Conservation (phyloP, 2,113 vertebrate genomes). For the Ammodytes dubius region DNA sequence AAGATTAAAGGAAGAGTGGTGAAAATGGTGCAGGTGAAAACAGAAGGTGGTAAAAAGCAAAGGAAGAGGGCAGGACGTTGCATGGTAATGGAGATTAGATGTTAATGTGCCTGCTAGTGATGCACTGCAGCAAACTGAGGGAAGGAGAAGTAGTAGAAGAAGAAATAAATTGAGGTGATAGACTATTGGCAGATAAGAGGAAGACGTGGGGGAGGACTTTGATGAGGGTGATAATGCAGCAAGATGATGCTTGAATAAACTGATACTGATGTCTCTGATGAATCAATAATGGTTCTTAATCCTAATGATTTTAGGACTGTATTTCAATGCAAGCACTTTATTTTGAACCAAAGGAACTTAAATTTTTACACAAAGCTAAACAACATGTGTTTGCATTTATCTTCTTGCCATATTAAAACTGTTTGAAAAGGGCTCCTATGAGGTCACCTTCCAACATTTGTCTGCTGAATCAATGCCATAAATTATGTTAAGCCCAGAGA, state of each 20-base stretch:
- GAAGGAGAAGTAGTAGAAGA: conserved; percentile 45
- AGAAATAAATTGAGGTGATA: conserved; percentile 38
- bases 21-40: conserved; percentile 16
- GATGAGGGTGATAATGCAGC: conserved; percentile 58
- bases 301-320: conserved; percentile 12
- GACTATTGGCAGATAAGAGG: conserved; percentile 38
- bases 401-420: background rate
- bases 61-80: conserved; percentile 48
- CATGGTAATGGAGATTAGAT: conserved; percentile 77
- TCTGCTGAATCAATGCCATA: background rate
- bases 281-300: conserved; percentile 39
- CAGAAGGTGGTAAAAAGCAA: conserved; percentile 21
- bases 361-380: conserved; percentile 16
- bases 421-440: background rate
- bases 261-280: conserved; percentile 41
- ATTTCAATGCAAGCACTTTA: conserved; percentile 18
- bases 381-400: background rate
- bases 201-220: conserved; percentile 4
- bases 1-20: conserved; percentile 10
- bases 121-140: conserved; percentile 80
- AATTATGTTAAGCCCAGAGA: background rate
- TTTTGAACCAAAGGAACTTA: conserved; percentile 11
- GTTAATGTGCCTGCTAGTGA: conserved; percentile 77
- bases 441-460: conserved; percentile 4
- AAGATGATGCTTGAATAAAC: conserved; percentile 56